Evolutionary conservation across 2,888 invertebrate genomes (phyloP).

Genomic region (Aporophyla nigra): DNA sequence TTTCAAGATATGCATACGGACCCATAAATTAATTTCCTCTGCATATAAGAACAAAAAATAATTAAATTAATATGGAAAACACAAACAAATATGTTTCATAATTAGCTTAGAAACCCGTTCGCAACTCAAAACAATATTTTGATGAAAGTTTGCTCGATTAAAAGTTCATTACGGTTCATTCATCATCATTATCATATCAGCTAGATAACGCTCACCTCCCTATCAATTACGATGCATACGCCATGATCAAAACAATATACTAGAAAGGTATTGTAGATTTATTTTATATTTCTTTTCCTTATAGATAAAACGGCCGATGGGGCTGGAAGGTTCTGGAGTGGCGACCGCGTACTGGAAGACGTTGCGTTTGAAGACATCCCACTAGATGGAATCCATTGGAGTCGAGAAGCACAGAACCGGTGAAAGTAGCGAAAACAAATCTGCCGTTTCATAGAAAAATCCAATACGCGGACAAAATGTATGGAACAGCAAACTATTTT

Average conservation of each 20-base stretch:
- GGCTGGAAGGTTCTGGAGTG: too few species aligned
- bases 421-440: too few species aligned
- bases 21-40: background rate
- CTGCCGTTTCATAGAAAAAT: too few species aligned
- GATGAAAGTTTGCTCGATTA: constrained; percentile 34
- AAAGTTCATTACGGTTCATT: constrained; percentile 51
- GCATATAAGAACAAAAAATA: background rate
- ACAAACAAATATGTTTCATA: background rate
- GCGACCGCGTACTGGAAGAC: too few species aligned
- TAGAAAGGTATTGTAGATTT: background rate
- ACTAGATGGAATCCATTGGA: too few species aligned
- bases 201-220: constrained; percentile 26
- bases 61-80: background rate
- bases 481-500: too few species aligned
- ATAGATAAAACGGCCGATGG: too few species aligned
- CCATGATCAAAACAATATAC: background rate
- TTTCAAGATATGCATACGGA: background rate
- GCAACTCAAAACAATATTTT: constrained; percentile 13
- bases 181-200: constrained; percentile 37
- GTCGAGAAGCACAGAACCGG: too few species aligned
- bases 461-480: too few species aligned
- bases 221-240: constrained; percentile 18
- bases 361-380: too few species aligned
- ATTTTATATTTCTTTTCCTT: too few species aligned
- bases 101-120: background rate